Evolutionary conservation across 2,113 vertebrate genomes (phyloP).

Genomic region (Nycticryphes semicollaris): DNA sequence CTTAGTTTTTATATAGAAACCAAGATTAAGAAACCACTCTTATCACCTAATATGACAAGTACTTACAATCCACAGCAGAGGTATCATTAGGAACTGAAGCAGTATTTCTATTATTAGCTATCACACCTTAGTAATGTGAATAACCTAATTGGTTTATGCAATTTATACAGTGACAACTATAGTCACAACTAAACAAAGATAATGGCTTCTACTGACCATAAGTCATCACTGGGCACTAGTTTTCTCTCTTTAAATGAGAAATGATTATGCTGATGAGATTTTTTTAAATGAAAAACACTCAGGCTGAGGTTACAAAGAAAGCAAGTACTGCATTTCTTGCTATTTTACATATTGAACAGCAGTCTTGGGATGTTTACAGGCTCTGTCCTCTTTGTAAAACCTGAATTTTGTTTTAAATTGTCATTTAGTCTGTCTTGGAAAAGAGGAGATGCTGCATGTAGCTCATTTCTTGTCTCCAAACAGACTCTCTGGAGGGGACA

Average conservation of each 20-base stretch:
- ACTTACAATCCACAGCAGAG: not conserved
- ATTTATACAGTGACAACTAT: not conserved
- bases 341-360: not conserved
- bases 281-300: not conserved
- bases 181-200: not conserved
- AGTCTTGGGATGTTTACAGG: not conserved
- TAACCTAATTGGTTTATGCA: not conserved
- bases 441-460: not conserved
- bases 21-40: constrained; percentile 6
- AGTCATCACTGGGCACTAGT: not conserved
- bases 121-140: not conserved
- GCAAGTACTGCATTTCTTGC: not conserved
- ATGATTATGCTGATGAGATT: not conserved
- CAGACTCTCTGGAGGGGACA: not conserved
- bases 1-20: constrained; percentile 24
- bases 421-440: not conserved
- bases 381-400: not conserved
- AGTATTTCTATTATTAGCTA: not conserved
- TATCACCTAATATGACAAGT: not conserved
- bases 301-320: not conserved
- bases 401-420: not conserved
- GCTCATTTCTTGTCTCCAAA: not conserved
- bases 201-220: not conserved
- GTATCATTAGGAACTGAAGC: not conserved
- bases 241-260: not conserved